Percentiles rank a stretch among this genome's conserved stretches.
Conservation (phyloP, 1,140 invertebrate genomes). For the Drosophila navojoa region DNA sequence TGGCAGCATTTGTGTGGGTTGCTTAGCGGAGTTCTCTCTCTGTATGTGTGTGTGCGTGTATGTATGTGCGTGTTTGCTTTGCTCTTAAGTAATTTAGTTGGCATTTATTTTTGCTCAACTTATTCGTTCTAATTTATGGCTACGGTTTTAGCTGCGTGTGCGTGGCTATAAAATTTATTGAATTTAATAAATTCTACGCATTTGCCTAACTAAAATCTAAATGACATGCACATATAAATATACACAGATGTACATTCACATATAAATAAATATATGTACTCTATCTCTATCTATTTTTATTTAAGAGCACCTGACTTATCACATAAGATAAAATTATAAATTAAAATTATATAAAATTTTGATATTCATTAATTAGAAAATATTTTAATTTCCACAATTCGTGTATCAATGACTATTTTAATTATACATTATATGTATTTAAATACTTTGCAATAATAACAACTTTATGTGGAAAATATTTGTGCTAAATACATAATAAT, state of each 20-base stretch:
- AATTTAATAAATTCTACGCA: slow-evolving; percentile 44
- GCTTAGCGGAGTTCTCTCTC: slow-evolving; percentile 30
- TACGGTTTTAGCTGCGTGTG: slow-evolving; percentile 56
- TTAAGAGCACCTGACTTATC: slow-evolving; percentile 12
- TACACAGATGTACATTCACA: neutral
- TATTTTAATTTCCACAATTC: no score
- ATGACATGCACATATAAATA: slow-evolving; percentile 15
- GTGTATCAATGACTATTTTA: no score
- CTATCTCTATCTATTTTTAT: neutral
- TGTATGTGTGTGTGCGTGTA: slow-evolving; percentile 39
- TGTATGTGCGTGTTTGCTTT: slow-evolving; percentile 13
- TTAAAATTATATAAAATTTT: no score
- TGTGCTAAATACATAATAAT: no score
- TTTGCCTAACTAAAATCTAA: slow-evolving; percentile 58
- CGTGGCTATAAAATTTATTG: slow-evolving; percentile 54
- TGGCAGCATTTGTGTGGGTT: slow-evolving; percentile 44
- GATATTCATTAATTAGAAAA: no score
- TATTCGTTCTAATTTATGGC: slow-evolving; percentile 64
- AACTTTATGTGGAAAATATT: no score
- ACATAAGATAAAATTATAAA: neutral
- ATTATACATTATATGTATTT: no score
- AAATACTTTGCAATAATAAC: no score
- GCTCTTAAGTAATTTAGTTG: slow-evolving; percentile 32
- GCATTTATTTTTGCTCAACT: slow-evolving; percentile 41
- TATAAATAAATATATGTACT: neutral